Evolutionary conservation across 1,140 invertebrate species (phyloP), one percentile per base, ranked within the genome.

Genomic region (Calephelis nemesis): DNA sequence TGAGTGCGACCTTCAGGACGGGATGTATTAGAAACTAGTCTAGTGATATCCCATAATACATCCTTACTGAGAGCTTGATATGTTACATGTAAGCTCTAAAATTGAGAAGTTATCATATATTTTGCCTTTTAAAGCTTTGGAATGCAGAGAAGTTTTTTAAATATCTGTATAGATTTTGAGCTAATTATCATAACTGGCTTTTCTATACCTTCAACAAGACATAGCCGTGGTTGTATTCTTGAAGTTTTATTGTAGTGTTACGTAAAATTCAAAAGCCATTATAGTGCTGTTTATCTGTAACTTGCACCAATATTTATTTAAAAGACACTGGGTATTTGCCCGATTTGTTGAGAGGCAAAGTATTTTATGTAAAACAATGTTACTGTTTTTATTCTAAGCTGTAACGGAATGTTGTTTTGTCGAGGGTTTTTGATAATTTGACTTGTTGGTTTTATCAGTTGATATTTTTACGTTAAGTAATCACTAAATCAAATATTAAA

Each of bases 371-470:
- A 11, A 58, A 39, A 30, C 54, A 12, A 58, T 58, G 54, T 58
- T 58, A 58, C 54, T 58, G 10, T 58, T 58, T 58, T 58, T 58
- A 58, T 58, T 58, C 10, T 58, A 58, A 39, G 54, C 54, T 58
- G 8, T 58, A 58, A 58, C 39, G 10, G 19, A 12, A 58, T 58
- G 49, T 68, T 82, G 74, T 77, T 73, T 78, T 82, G 62, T 74
- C 54, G 69, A 76, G 81, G 70, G 75, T 84, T 85, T 84, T 58
- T 83, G 81, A 82, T 84, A 84, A 81, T 88, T 87, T 82, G 85
- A 82, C 80, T 86, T 80, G 79, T 88, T 87, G 77, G 77, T 87
- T 91, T 88, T 88, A 83, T 85, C 81, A 83, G 76, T 86, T 91
- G 88, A 91, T 91, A 91, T 89, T 91, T 58, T 81, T 87, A 85